A percentile compares a stretch with the other conserved stretches of the same genome.
Evolutionary conservation across 2,797 vertebrate genomes (phyloP).

Genomic region (Remorina albescens): DNA sequence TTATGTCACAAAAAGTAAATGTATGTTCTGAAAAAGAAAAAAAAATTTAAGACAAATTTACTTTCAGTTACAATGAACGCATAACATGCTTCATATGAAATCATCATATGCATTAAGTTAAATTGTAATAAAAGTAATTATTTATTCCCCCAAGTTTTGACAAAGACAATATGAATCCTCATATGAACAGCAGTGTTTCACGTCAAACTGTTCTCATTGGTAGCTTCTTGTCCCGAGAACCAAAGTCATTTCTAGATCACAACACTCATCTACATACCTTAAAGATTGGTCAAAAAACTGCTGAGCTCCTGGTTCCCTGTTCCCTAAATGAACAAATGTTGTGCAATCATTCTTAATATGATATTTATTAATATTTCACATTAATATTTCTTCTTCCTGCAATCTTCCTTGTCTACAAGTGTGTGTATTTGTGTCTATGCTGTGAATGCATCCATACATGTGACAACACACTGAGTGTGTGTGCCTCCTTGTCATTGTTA

Average conservation of each 20-base stretch:
- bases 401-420: neutral
- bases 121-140: neutral
- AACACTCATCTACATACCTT: neutral
- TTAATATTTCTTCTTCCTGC: neutral
- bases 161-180: no score
- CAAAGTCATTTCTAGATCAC: neutral
- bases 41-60: neutral
- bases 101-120: no score
- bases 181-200: no score
- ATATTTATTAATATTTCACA: neutral
- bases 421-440: neutral
- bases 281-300: neutral
- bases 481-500: conserved; percentile 1
- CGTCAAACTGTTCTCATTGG: neutral
- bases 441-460: neutral
- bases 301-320: neutral
- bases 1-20: neutral
- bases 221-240: no score
- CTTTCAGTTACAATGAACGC: no score
- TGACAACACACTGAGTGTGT: neutral
- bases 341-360: neutral
- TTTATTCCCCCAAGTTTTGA: no score
- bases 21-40: neutral
- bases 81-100: no score
- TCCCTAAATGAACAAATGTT: neutral